Conservation (phyloP, 1,140 invertebrate species). For the Orussus abietinus region DNA sequence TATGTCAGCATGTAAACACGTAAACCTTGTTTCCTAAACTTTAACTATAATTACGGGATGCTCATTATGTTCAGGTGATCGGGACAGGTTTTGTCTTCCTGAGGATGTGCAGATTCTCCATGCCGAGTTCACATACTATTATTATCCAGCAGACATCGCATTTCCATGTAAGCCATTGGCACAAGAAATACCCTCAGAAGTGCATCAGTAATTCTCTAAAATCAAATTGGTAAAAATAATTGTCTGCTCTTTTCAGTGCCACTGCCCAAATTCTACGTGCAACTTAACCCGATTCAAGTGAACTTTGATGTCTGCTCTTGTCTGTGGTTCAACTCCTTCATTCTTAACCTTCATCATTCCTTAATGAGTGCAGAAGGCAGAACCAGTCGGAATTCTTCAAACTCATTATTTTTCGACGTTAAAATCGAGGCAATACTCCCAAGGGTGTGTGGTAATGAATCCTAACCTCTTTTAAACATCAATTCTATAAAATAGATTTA, state of each 20-base stretch:
- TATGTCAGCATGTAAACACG: no score
- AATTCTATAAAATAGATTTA: constrained; percentile 8
- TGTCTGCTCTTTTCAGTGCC: constrained; percentile 66
- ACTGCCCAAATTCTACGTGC: constrained; percentile 85
- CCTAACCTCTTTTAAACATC: constrained; percentile 8
- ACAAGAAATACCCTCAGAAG: not conserved
- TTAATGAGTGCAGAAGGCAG: constrained; percentile 55
- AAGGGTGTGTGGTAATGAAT: constrained; percentile 59
- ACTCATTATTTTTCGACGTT: constrained; percentile 76
- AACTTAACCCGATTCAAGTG: constrained; percentile 84
- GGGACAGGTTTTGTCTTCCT: constrained; percentile 77
- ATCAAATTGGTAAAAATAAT: constrained; percentile 14
- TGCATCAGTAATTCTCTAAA: constrained; percentile 5
- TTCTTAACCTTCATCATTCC: constrained; percentile 78
- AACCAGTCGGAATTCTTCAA: constrained; percentile 34
- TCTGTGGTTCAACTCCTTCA: constrained; percentile 92
- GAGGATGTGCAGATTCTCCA: constrained; percentile 86
- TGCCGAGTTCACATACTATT: constrained; percentile 94
- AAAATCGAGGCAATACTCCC: constrained; percentile 88
- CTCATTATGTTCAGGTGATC: constrained; percentile 78
- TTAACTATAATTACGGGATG: no score
- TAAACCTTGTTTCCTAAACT: no score
- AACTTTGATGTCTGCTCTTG: constrained; percentile 80
- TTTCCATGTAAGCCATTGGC: constrained; percentile 75
- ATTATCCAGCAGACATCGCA: constrained; percentile 89